A percentile compares a stretch with the other conserved stretches of the same genome.
Conservation (phyloP, 2,113 vertebrate species). For the Miniopterus natalensis region DNA sequence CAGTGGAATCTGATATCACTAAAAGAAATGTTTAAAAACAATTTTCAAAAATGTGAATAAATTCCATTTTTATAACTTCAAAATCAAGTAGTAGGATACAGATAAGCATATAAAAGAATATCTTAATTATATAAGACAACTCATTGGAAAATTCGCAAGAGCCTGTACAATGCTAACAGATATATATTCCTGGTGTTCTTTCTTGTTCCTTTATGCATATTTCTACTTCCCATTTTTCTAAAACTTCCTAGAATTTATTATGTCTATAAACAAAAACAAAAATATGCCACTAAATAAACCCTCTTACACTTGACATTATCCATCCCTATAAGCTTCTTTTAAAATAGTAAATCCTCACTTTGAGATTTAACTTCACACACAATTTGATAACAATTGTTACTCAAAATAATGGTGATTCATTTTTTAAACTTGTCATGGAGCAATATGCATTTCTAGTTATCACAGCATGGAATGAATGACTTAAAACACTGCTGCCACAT, state of each 20-base stretch:
- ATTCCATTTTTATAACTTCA: conserved; percentile 29
- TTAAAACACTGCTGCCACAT: conserved; percentile 37
- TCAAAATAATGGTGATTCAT: conserved; percentile 53
- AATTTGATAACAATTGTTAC: conserved; percentile 44
- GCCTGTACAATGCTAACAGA: background rate
- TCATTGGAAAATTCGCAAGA: background rate
- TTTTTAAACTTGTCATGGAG: conserved; percentile 47
- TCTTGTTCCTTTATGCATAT: conserved; percentile 5
- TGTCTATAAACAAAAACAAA: background rate
- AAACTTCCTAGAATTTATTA: conserved; percentile 21
- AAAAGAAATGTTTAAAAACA: background rate
- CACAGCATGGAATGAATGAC: background rate
- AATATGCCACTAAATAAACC: background rate
- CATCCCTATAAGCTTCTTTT: background rate
- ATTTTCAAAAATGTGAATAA: background rate
- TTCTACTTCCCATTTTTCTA: background rate
- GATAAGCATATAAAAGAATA: background rate
- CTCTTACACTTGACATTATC: conserved; percentile 17
- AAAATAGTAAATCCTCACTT: conserved; percentile 45
- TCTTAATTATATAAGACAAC: conserved; percentile 3
- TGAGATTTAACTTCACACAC: conserved; percentile 58
- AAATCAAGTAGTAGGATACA: background rate
- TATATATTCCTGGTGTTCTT: background rate
- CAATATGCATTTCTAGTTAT: conserved; percentile 52
- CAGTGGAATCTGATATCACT: background rate